phyloP scores from a whole-genome alignment of 64 coral and sea anemone genomes.

The Montipora efflorescens region DNA sequence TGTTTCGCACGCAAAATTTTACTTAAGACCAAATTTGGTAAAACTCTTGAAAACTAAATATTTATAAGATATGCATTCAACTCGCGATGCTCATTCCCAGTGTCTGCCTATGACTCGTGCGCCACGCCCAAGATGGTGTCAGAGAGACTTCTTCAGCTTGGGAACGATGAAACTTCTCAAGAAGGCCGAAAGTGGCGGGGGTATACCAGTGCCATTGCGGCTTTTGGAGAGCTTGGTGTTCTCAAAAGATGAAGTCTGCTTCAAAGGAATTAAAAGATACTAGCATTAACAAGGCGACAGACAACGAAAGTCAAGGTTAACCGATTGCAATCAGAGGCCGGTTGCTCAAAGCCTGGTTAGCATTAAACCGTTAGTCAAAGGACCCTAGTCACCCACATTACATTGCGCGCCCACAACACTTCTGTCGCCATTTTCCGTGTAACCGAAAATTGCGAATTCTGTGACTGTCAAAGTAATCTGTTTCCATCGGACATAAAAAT shows the following conservation, averaged over 20 bases:
- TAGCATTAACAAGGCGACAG: not conserved
- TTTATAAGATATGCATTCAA: not conserved
- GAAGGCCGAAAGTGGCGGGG: constrained; percentile 73
- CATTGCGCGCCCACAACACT: too few species aligned
- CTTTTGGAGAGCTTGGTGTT: constrained; percentile 71
- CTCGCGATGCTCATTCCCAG: not conserved
- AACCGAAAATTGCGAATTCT: too few species aligned
- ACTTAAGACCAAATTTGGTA: too few species aligned
- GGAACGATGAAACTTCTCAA: constrained; percentile 87
- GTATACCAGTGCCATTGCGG: constrained; percentile 35
- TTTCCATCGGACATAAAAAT: too few species aligned
- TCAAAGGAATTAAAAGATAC: not conserved
- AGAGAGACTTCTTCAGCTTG: constrained; percentile 66
- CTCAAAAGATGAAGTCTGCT: constrained; percentile 57
- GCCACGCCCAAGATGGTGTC: not conserved
- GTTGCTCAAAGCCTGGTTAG: too few species aligned
- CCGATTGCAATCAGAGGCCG: too few species aligned
- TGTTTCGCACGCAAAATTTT: too few species aligned
- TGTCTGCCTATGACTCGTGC: not conserved
- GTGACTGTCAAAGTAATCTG: too few species aligned
- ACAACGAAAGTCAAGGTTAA: too few species aligned
- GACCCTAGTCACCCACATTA: too few species aligned
- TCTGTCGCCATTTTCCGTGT: too few species aligned
- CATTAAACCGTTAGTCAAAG: too few species aligned
- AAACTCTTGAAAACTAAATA: not conserved